Evolutionary conservation across 2,888 invertebrate genomes (phyloP).

Genomic region (Cheiracanthium punctorium): DNA sequence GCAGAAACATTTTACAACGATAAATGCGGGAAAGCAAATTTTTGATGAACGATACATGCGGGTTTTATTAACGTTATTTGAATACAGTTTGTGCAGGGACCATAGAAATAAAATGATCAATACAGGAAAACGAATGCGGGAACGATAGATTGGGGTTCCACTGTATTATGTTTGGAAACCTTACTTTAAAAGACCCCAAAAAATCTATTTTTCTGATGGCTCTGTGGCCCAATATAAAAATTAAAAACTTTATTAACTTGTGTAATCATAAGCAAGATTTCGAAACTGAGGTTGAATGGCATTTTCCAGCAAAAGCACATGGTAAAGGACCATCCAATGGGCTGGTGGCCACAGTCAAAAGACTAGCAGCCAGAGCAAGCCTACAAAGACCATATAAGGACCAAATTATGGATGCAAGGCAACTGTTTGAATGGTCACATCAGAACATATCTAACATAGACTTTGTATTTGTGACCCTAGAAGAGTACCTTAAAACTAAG

Average conservation of each 20-base stretch:
- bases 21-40: no score
- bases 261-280: constrained; percentile 57
- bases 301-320: constrained; percentile 72
- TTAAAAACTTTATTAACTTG: constrained; percentile 44
- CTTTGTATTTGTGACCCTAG: background rate
- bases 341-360: constrained; percentile 11
- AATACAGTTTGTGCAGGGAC: no score
- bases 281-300: constrained; percentile 71
- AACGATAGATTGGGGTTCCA: no score
- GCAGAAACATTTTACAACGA: no score
- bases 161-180: no score
- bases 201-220: constrained; percentile 69
- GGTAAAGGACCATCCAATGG: constrained; percentile 41
- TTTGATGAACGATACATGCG: no score
- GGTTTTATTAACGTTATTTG: no score
- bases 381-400: constrained; percentile 62
- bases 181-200: no score
- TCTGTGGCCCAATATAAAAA: constrained; percentile 73
- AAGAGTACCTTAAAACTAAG: background rate
- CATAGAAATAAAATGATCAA: no score
- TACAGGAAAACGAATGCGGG: no score
- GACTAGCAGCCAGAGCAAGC: constrained; percentile 2
- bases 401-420: constrained; percentile 22
- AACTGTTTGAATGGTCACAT: constrained; percentile 23
- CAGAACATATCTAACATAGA: background rate